Percentiles rank a stretch among this genome's conserved stretches.
Conservation (phyloP, 2,113 vertebrate genomes). For the mouse (Mus musculus) region DNA sequence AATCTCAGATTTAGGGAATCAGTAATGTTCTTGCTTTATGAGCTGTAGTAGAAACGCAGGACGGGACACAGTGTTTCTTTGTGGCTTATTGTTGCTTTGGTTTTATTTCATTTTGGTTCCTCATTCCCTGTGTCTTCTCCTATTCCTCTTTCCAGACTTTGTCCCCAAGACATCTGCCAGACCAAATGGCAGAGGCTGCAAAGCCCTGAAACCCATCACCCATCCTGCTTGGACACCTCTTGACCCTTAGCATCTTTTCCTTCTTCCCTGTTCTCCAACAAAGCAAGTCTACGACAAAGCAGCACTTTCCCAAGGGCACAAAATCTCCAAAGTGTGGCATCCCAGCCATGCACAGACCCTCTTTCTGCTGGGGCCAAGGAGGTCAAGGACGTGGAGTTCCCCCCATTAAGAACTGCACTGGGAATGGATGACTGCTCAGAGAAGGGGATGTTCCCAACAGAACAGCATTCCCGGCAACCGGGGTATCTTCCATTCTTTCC, state of each 20-base stretch:
- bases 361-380: neutral
- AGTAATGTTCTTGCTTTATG: neutral
- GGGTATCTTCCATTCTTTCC: neutral
- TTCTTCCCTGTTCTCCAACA: neutral
- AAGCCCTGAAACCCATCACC: neutral
- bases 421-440: rapidly evolving
- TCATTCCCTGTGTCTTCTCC: neutral
- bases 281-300: neutral
- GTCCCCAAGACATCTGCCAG: neutral
- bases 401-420: too few species aligned
- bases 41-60: neutral
- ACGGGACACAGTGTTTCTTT: neutral
- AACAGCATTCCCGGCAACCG: rapidly evolving
- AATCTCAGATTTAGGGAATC: neutral
- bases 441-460: neutral
- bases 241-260: neutral
- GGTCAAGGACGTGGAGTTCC: neutral
- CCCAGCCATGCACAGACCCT: neutral
- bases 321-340: neutral
- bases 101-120: neutral
- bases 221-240: neutral
- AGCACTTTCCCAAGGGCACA: neutral
- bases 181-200: neutral
- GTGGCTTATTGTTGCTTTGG: neutral
- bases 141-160: neutral